Evolutionary conservation across 2,113 vertebrate species (phyloP), one percentile per base, ranked within the genome.

Genomic region (Sebastes fasciatus): DNA sequence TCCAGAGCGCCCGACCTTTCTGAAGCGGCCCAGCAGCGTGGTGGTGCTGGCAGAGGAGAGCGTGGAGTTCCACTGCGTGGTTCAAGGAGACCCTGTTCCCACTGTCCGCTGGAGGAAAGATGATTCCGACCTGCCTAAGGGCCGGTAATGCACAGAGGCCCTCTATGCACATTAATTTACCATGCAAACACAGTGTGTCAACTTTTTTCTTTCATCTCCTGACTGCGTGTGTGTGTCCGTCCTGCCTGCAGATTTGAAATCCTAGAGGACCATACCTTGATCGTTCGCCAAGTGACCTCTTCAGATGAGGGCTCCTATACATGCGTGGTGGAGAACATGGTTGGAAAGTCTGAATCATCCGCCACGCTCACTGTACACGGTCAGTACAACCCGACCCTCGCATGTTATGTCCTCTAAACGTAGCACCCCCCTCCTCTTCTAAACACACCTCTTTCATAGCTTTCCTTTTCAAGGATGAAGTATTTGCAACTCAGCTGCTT

Each of bases 311-410:
- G 98, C 57, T 97, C 97, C 0, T 99, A 98, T 52, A 97, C 97
- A 26, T 99, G 98, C 82, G 96, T 99, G 71, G 97, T 97, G 66
- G 97, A 99, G 94, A 99, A 99, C 91, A 98, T 98, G 97, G 97
- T 99, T 74, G 98, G 98, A 75, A 98, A 98, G 92, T 95, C 97
- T 11, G 97, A 99, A 93, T 96, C 97, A 2, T 97, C 97, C 1
- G 97, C 97, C 77, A 96, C 96, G 54, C 92, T 99, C 70, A 97
- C 96, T 26, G 97, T 99, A n/a, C 98, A 98, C 94, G 97, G 98
- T 98, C 94, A 91, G 86, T 83, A 4, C 85, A 78, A 63, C 71
- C 43, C 60, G 2, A 80, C 40, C 26, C 54, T 72, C 42, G 42
- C 66, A 52, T 52, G 14, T 51, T 42, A 86, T 62, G 17, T 54